These are phyloP conservation scores for Idaea straminata DNA, from an alignment of 2,888 invertebrate species.

Conservation along the genomic window DNA sequence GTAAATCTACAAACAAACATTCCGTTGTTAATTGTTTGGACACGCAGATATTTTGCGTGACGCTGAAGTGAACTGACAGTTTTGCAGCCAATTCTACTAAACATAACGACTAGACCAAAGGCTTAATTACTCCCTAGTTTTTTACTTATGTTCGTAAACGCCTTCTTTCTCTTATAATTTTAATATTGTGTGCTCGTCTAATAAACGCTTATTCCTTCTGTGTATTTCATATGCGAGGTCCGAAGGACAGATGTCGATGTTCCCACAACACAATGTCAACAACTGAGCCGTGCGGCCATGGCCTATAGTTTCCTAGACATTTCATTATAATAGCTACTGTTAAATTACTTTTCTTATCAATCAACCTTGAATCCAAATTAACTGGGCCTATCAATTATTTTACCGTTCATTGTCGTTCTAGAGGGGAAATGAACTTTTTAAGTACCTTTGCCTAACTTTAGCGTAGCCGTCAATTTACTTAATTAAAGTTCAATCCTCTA, in stretches of 20 bases:
- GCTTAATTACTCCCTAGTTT: too few species aligned
- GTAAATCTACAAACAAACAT: too few species aligned
- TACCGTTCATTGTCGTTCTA: slow-evolving; percentile 7
- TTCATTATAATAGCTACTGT: neutral
- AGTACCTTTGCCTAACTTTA: neutral
- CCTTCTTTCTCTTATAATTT: too few species aligned
- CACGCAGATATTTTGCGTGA: too few species aligned
- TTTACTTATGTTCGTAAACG: too few species aligned
- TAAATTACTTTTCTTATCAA: neutral
- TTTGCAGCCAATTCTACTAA: too few species aligned
- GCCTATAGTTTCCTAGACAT: slow-evolving; percentile 9
- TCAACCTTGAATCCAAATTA: neutral
- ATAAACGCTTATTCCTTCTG: slow-evolving; percentile 7
- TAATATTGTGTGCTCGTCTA: neutral
- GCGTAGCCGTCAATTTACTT: neutral
- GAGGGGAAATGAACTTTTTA: slow-evolving; percentile 8
- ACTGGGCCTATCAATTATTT: neutral
- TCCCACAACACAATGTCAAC: slow-evolving; percentile 13
- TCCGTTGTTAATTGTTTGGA: too few species aligned
- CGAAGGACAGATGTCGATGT: slow-evolving; percentile 9
- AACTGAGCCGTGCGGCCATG: slow-evolving; percentile 8
- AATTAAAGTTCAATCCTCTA: neutral
- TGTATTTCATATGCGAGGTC: slow-evolving; percentile 3
- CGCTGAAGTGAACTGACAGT: too few species aligned
- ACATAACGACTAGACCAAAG: too few species aligned